These are phyloP conservation scores for Physella acuta DNA, from an alignment of 1,140 invertebrate species.

Conservation along the genomic window DNA sequence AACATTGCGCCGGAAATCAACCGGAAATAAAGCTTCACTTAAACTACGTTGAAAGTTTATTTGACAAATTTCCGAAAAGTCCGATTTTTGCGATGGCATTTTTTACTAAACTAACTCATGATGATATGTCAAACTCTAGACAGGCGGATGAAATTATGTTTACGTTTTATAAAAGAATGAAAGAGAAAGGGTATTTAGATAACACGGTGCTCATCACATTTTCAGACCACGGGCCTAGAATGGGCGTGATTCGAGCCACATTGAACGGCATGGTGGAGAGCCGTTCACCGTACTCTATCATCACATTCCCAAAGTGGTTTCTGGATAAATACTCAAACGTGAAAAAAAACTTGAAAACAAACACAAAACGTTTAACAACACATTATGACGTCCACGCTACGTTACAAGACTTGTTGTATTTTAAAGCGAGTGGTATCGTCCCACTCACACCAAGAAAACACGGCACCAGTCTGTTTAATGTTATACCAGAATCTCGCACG, in stretches of 20 bases:
- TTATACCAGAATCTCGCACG: constrained; percentile 2
- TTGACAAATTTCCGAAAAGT: not conserved
- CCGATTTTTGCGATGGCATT: not conserved
- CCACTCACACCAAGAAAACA: not conserved
- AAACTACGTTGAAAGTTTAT: not conserved
- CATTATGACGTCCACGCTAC: constrained; percentile 8
- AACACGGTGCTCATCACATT: not conserved
- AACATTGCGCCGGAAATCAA: not conserved
- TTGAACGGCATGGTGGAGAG: constrained; percentile 5
- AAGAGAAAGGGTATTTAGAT: not conserved
- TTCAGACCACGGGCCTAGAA: constrained; percentile 10
- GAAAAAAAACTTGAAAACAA: not conserved
- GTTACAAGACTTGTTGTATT: constrained; percentile 6
- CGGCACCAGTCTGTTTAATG: constrained; percentile 8
- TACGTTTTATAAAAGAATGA: constrained; percentile 4
- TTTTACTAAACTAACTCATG: not conserved
- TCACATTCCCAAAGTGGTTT: constrained; percentile 14
- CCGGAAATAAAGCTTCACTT: not conserved
- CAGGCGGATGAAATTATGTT: not conserved
- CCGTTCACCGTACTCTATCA: not conserved
- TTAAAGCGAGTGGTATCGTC: not conserved
- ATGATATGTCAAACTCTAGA: not conserved
- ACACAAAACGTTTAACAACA: constrained; percentile 14
- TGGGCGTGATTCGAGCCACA: not conserved
- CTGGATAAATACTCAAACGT: constrained; percentile 6